Evolutionary conservation across 2,113 vertebrate species (phyloP).

Genomic region (Arvicanthis niloticus): DNA sequence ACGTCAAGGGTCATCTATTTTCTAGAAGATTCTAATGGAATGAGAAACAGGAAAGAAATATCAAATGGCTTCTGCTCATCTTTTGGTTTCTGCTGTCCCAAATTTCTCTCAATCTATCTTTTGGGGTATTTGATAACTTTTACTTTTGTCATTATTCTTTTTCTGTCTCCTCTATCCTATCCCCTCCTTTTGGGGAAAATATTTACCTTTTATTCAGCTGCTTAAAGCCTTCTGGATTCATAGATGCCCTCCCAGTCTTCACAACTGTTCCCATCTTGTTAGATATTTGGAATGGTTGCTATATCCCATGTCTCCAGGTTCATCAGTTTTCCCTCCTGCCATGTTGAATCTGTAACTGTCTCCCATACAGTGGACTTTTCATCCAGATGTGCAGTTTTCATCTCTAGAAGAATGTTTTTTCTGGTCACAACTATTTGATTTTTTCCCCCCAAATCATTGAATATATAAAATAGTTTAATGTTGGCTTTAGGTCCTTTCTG

Average conservation of each 20-base stretch:
- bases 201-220: not conserved
- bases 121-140: not conserved
- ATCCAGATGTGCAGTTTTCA: constrained; percentile 35
- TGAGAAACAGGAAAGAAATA: not conserved
- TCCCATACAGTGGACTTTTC: not conserved
- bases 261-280: not conserved
- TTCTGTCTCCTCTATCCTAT: not conserved
- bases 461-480: not conserved
- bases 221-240: not conserved
- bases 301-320: not conserved
- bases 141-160: not conserved
- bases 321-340: not conserved
- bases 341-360: not conserved
- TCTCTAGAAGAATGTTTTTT: not conserved
- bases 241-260: not conserved
- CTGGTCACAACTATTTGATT: not conserved
- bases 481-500: not conserved
- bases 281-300: not conserved
- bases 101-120: not conserved
- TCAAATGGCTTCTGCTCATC: not conserved
- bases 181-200: not conserved
- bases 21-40: not conserved
- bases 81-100: not conserved
- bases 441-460: not conserved
- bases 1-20: not conserved